These are phyloP conservation scores for Desoria tigrina DNA, from an alignment of 2,888 invertebrate species.

Conservation along the genomic window DNA sequence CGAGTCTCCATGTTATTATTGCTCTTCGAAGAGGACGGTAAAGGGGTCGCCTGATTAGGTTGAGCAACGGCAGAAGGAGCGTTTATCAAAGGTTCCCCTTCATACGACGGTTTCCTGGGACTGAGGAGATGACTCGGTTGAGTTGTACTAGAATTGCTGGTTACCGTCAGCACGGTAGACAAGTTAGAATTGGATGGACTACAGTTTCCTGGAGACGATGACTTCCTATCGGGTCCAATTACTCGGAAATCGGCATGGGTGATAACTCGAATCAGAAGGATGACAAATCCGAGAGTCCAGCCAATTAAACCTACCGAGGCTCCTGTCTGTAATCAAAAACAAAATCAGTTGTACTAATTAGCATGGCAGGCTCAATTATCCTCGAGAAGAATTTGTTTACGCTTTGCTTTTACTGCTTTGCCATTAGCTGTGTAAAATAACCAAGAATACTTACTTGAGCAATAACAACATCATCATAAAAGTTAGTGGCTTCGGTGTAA, in stretches of 20 bases:
- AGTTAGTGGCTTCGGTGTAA: slow-evolving; percentile 42
- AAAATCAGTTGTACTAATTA: neutral
- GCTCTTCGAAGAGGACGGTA: too few species aligned
- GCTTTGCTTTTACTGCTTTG: too few species aligned
- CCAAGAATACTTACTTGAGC: slow-evolving; percentile 47
- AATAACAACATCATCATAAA: slow-evolving; percentile 51
- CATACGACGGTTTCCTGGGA: neutral
- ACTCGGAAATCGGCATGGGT: slow-evolving; percentile 51
- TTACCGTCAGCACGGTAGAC: neutral
- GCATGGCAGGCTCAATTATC: neutral
- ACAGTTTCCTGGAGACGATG: slow-evolving; percentile 7
- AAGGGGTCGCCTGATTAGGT: too few species aligned
- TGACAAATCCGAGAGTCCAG: slow-evolving; percentile 48
- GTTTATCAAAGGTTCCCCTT: neutral
- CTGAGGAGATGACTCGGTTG: too few species aligned
- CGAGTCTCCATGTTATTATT: neutral
- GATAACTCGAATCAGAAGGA: slow-evolving; percentile 47
- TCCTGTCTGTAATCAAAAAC: slow-evolving; percentile 42
- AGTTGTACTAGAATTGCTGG: neutral
- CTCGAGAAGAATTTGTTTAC: neutral
- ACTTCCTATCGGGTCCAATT: slow-evolving; percentile 25
- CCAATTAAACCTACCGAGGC: slow-evolving; percentile 48
- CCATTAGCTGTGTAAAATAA: too few species aligned
- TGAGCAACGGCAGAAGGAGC: neutral
- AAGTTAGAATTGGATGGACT: neutral